phyloP scores from a whole-genome alignment of 1,140 invertebrate genomes.

The Scaptomyza montana region DNA sequence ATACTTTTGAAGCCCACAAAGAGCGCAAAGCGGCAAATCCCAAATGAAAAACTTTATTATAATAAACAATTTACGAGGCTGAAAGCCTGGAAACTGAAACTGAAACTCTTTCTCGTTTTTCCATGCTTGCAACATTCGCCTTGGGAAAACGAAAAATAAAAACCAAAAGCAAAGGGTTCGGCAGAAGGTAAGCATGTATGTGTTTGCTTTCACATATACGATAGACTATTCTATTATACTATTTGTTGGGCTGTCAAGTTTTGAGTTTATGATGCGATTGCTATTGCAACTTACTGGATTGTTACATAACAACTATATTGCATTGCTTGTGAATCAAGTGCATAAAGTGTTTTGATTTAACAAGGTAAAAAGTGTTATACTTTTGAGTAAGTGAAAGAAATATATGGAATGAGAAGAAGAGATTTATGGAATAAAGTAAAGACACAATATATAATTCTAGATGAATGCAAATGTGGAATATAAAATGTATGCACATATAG shows the following conservation, averaged over 20 bases:
- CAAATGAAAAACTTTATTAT: slow-evolving; percentile 33
- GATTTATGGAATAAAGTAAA: too few relatives aligned
- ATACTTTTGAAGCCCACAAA: slow-evolving; percentile 24
- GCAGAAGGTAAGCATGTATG: neutral
- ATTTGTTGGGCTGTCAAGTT: neutral
- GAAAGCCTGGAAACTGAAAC: slow-evolving; percentile 16
- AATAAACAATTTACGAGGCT: slow-evolving; percentile 41
- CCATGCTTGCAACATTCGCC: neutral
- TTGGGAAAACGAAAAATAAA: slow-evolving; percentile 10
- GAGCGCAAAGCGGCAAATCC: slow-evolving; percentile 2
- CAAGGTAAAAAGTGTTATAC: too few relatives aligned
- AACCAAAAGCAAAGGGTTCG: slow-evolving; percentile 2
- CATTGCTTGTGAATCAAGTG: neutral
- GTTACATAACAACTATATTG: neutral
- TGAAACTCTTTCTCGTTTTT: neutral
- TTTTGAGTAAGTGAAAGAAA: too few relatives aligned
- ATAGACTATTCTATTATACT: neutral
- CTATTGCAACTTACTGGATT: neutral
- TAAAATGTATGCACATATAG: too few relatives aligned
- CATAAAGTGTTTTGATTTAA: too few relatives aligned
- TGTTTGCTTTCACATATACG: neutral
- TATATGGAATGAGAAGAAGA: too few relatives aligned
- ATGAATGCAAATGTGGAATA: too few relatives aligned
- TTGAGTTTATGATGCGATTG: neutral
- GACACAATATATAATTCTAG: too few relatives aligned